phyloP scores from a whole-genome alignment of 1,140 invertebrate species.

The Rhizoglyphus robini region DNA sequence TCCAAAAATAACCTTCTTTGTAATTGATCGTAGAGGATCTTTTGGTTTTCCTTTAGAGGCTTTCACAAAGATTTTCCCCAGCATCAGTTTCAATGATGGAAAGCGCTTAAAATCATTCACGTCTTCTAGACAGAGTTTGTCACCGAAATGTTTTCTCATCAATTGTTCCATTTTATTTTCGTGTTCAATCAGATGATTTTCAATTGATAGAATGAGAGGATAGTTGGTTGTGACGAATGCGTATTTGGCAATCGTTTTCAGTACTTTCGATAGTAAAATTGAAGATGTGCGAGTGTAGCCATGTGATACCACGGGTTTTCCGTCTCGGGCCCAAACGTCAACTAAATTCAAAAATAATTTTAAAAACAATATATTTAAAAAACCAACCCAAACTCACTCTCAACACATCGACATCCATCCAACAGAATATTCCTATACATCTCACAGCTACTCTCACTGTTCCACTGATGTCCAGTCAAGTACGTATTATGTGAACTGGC shows the following conservation, averaged over 20 bases:
- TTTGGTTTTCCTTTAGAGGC: slow-evolving; percentile 32
- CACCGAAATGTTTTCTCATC: slow-evolving; percentile 18
- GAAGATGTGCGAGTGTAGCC: slow-evolving; percentile 45
- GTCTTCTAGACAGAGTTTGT: neutral
- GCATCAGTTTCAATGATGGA: slow-evolving; percentile 36
- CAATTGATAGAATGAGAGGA: slow-evolving; percentile 87
- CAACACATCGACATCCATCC: slow-evolving; percentile 39
- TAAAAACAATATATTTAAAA: no score
- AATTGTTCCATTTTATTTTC: slow-evolving; percentile 70
- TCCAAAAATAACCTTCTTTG: no score
- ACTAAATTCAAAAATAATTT: no score
- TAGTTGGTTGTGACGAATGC: slow-evolving; percentile 46
- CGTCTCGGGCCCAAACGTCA: no score
- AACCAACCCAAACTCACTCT: slow-evolving; percentile 50
- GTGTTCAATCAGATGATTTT: slow-evolving; percentile 89
- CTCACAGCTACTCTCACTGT: slow-evolving; percentile 43
- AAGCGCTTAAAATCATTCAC: slow-evolving; percentile 15
- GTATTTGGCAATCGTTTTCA: slow-evolving; percentile 42
- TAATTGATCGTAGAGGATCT: no score
- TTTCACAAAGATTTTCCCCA: slow-evolving; percentile 39
- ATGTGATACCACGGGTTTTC: slow-evolving; percentile 44
- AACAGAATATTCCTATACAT: slow-evolving; percentile 40
- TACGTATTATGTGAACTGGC: slow-evolving; percentile 50
- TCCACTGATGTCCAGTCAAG: slow-evolving; percentile 33
- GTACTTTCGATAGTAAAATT: slow-evolving; percentile 41